Percentiles rank a stretch among this genome's conserved stretches.
These are phyloP conservation scores for Atopsyche davidsoni DNA, from an alignment of 1,140 invertebrate genomes.

Conservation along the genomic window DNA sequence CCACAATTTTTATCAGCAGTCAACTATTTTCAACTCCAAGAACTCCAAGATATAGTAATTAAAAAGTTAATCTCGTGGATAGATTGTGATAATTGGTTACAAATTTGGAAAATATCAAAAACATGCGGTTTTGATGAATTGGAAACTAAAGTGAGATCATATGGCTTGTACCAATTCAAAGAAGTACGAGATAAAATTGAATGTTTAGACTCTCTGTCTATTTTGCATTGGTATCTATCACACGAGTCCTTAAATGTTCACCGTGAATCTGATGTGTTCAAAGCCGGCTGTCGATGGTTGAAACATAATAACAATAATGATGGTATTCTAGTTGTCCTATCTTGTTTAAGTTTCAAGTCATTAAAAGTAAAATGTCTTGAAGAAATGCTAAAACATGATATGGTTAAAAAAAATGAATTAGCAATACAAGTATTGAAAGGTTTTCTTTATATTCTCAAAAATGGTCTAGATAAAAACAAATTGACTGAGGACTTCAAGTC, in stretches of 20 bases:
- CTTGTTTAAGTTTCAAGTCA: constrained; percentile 20
- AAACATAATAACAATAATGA: constrained; percentile 6
- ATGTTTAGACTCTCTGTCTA: constrained; percentile 8
- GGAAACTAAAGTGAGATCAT: constrained; percentile 12
- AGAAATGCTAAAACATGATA: constrained; percentile 9
- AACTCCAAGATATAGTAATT: constrained; percentile 8
- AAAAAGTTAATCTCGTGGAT: constrained; percentile 10
- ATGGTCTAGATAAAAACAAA: neutral
- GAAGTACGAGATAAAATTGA: constrained; percentile 16
- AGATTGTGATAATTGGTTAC: constrained; percentile 12
- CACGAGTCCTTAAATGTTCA: constrained; percentile 20
- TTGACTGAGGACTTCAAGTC: neutral
- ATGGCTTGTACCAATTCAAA: constrained; percentile 18
- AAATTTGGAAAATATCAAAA: constrained; percentile 18
- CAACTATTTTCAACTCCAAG: constrained; percentile 18
- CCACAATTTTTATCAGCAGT: constrained; percentile 19
- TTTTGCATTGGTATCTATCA: constrained; percentile 25
- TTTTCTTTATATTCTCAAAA: constrained; percentile 11
- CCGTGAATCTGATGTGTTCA: constrained; percentile 22
- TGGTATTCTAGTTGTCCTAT: constrained; percentile 20
- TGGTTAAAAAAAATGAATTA: constrained; percentile 8
- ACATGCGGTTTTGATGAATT: constrained; percentile 6
- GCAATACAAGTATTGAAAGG: constrained; percentile 11
- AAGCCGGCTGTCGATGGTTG: constrained; percentile 23
- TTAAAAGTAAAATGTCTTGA: constrained; percentile 12